A percentile compares a stretch with the other conserved stretches of the same genome.
Conservation (phyloP, 1,140 invertebrate species). For the Caenorhabditis brenneri region DNA sequence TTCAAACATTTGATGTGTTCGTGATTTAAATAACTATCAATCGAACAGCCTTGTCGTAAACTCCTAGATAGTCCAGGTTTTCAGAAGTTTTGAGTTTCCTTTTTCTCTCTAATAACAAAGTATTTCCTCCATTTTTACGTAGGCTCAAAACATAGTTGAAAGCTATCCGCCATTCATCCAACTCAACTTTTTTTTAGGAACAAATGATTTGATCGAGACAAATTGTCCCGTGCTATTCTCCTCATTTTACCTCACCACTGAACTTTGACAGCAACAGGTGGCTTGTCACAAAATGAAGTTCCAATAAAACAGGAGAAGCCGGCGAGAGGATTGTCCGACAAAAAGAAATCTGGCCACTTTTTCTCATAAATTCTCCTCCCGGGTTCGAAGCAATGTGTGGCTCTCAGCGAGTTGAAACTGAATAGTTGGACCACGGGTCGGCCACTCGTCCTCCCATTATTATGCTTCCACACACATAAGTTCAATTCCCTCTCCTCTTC, state of each 20-base stretch:
- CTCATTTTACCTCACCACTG: not conserved
- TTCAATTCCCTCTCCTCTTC: not conserved
- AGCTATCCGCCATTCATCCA: no score
- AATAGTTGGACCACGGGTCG: conserved; percentile 15
- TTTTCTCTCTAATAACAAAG: no score
- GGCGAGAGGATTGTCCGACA: not conserved
- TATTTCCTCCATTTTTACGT: no score
- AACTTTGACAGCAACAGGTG: conserved; percentile 26
- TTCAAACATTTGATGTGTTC: no score
- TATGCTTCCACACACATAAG: not conserved
- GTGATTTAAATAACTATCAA: no score
- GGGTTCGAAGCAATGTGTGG: not conserved
- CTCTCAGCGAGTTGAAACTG: not conserved
- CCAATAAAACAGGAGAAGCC: not conserved
- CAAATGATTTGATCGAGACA: not conserved
- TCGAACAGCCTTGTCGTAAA: no score
- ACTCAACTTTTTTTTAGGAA: no score
- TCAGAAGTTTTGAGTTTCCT: no score
- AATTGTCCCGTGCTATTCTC: not conserved
- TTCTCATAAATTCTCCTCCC: conserved; percentile 5
- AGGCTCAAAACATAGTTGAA: no score
- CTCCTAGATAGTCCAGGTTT: no score
- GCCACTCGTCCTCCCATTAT: not conserved
- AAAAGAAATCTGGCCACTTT: conserved; percentile 3
- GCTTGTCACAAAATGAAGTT: conserved; percentile 10